A percentile compares a stretch with the other conserved stretches of the same genome.
phyloP scores from a whole-genome alignment of 2,113 vertebrate genomes.

The Lepisosteus osseus region DNA sequence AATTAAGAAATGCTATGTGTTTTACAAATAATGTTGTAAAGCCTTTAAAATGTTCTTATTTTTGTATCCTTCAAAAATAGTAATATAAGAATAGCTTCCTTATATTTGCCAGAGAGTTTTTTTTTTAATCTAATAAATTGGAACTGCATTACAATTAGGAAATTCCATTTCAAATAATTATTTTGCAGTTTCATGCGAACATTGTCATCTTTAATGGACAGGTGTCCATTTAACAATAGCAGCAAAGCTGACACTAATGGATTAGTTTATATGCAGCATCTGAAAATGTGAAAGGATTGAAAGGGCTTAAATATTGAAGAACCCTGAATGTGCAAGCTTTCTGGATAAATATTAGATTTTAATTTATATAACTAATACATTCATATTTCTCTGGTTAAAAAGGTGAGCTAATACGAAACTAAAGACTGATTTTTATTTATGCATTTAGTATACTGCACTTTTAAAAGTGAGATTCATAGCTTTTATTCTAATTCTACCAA shows the following conservation, averaged over 20 bases:
- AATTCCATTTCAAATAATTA: slow-evolving; percentile 69
- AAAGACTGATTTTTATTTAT: too few relatives aligned
- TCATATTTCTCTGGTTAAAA: slow-evolving; percentile 32
- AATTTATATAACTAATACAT: slow-evolving; percentile 53
- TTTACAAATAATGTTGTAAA: too few relatives aligned
- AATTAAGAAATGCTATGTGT: too few relatives aligned
- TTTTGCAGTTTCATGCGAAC: slow-evolving; percentile 57
- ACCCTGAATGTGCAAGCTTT: slow-evolving; percentile 51
- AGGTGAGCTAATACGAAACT: slow-evolving; percentile 20
- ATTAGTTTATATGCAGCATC: slow-evolving; percentile 72
- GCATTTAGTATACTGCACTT: too few relatives aligned
- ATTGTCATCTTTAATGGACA: slow-evolving; percentile 66
- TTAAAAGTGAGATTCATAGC: too few relatives aligned
- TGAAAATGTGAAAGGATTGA: slow-evolving; percentile 68
- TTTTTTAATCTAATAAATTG: slow-evolving; percentile 41
- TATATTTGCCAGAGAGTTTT: slow-evolving; percentile 12
- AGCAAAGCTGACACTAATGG: slow-evolving; percentile 74
- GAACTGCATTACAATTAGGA: slow-evolving; percentile 69
- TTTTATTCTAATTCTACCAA: too few relatives aligned
- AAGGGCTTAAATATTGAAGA: slow-evolving; percentile 62
- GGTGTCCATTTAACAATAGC: slow-evolving; percentile 74
- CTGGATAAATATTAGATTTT: slow-evolving; percentile 62
- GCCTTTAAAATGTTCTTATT: slow-evolving; percentile 1
- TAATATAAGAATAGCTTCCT: slow-evolving; percentile 30
- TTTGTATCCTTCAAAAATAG: not conserved